A percentile compares a stretch with the other conserved stretches of the same genome.
These are phyloP conservation scores for Melanostigma gelatinosum DNA, from an alignment of 2,113 vertebrate species.

Conservation along the genomic window DNA sequence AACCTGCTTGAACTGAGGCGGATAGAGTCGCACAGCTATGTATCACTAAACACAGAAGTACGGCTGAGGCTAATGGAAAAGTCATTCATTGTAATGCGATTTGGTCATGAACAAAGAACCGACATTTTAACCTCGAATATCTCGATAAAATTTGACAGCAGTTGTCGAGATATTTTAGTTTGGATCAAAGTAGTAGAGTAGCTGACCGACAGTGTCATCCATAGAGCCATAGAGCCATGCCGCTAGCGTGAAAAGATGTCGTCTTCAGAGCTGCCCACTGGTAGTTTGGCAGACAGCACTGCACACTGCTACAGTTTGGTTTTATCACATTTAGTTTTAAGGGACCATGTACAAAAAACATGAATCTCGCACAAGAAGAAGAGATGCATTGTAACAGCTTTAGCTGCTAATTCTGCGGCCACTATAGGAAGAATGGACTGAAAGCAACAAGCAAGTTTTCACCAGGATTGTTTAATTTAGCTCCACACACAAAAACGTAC, in stretches of 20 bases:
- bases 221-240: neutral
- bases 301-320: neutral
- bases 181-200: neutral
- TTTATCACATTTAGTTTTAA: neutral
- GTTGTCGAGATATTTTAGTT: neutral
- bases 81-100: neutral
- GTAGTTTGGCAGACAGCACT: neutral
- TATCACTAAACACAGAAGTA: neutral
- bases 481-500: constrained; percentile 5
- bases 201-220: neutral
- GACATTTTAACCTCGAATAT: neutral
- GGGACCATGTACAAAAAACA: neutral
- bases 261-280: neutral
- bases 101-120: neutral
- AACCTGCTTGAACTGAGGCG: constrained; percentile 1
- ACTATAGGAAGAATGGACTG: constrained; percentile 3
- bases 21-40: constrained; percentile 33
- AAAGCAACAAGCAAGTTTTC: neutral
- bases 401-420: neutral
- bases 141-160: neutral
- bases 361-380: neutral
- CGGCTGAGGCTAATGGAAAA: neutral
- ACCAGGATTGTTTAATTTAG: constrained; percentile 14
- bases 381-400: neutral
- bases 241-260: too few relatives aligned